Evolutionary conservation across 2,113 vertebrate species (phyloP), one percentile per base, ranked within the genome.

Genomic region (Arvicanthis niloticus): DNA sequence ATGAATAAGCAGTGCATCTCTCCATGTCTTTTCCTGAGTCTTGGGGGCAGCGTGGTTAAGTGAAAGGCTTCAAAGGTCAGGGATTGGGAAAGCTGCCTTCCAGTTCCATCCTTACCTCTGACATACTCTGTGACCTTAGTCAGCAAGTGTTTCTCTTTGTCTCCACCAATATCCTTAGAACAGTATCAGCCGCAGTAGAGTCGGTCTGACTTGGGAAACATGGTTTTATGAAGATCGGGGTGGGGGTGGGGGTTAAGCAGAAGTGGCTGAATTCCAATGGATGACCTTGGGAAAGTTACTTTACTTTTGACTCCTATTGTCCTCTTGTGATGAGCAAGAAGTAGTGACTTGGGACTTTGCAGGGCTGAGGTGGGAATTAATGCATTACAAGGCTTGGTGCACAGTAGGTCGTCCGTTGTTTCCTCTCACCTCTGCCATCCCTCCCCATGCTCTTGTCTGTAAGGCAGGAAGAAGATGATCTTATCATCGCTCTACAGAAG

Each of bases 401-500:
- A 17, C 26, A 45, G 85, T 70, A 91, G 60, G 22, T 62, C 51
- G 60, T 78, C 48, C n/a, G 40, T 81, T 78, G 40, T 62, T 91
- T 96, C 80, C 92, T 96, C 92, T 67, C 34, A 72, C 45, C 19
- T 85, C 42, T n/a, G n/a, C n/a, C 21, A 7, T 53, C 19, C 51
- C 62, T 93, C 45, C 53, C 92, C 91, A 75, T 82, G 76, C 77
- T 92, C 40, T 1, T 62, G 70, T 92, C 67, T 58, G 3, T 82
- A 34, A 70, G 62, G 87, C 94, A 97, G 95, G 96, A 97, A 97
- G 92, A 91, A 31, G 48, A 78, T 40, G 84, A 94, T 95, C 81
- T 97, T 97, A 97, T 97, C 97, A 58, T 56, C 4, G 7, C 42
- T 58, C 5, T 5, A 21, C 95, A 96, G 96, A 96, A 82, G 67